A percentile compares a stretch with the other conserved stretches of the same genome.
Conservation (phyloP, 2,113 vertebrate genomes). For the Leptobrachium leishanense region DNA sequence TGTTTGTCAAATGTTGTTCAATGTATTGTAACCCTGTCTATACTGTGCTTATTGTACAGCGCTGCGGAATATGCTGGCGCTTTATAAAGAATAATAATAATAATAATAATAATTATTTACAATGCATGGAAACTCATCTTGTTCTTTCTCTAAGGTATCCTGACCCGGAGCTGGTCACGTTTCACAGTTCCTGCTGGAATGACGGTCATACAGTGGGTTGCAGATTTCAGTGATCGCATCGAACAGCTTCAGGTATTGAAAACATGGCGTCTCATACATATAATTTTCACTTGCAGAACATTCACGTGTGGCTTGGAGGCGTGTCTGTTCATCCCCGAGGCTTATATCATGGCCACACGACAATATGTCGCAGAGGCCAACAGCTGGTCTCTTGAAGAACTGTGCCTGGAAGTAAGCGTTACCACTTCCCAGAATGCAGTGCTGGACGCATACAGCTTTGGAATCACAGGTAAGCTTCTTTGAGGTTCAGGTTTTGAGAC, state of each 20-base stretch:
- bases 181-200: slow-evolving; percentile 91
- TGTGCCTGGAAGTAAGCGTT: slow-evolving; percentile 92
- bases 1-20: too few relatives aligned
- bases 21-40: too few relatives aligned
- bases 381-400: slow-evolving; percentile 97
- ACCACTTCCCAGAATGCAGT: slow-evolving; percentile 79
- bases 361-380: slow-evolving; percentile 97
- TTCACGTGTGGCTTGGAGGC: slow-evolving; percentile 91
- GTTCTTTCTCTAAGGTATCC: too few relatives aligned
- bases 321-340: slow-evolving; percentile 95
- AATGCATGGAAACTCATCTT: too few relatives aligned
- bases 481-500: too few relatives aligned
- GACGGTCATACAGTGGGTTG: slow-evolving; percentile 98
- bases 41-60: too few relatives aligned
- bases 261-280: too few relatives aligned
- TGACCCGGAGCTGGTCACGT: slow-evolving; percentile 93
- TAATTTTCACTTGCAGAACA: slow-evolving; percentile 76
- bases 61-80: too few relatives aligned
- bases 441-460: slow-evolving; percentile 95
- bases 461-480: slow-evolving; percentile 94
- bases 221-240: slow-evolving; percentile 94
- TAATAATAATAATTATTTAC: too few relatives aligned
- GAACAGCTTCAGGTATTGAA: slow-evolving; percentile 93
- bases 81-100: too few relatives aligned
- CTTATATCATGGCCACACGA: slow-evolving; percentile 94